Percentiles rank a stretch among this genome's conserved stretches.
These are phyloP conservation scores for Bubo bubo DNA, from an alignment of 2,113 vertebrate species.

Conservation along the genomic window DNA sequence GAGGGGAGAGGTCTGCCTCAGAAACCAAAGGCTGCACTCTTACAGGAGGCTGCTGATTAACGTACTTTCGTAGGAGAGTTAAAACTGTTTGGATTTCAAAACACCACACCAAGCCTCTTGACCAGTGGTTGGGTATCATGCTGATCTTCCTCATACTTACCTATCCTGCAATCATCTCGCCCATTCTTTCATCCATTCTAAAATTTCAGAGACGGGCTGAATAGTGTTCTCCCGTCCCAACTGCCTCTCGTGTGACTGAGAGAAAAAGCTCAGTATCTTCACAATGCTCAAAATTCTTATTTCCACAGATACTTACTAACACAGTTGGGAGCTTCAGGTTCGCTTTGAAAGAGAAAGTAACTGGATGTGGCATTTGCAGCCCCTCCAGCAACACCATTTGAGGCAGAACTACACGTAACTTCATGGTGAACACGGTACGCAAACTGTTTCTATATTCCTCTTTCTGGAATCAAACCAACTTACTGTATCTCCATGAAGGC, in stretches of 20 bases:
- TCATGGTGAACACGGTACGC: neutral
- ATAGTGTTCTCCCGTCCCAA: neutral
- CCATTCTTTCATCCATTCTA: neutral
- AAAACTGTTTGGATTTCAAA: neutral
- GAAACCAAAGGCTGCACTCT: neutral
- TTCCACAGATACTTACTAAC: neutral
- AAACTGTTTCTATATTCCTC: neutral
- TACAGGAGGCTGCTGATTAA: neutral
- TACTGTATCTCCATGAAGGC: neutral
- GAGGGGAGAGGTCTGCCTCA: neutral
- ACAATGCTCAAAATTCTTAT: neutral
- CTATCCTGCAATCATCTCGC: neutral
- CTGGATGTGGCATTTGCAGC: neutral
- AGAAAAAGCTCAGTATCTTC: neutral
- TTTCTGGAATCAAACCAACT: neutral
- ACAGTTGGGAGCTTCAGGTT: neutral
- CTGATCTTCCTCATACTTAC: neutral
- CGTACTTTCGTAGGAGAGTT: neutral
- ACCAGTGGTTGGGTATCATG: neutral
- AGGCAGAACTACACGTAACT: neutral
- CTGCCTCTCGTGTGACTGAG: neutral
- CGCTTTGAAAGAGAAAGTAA: neutral
- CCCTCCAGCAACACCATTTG: neutral
- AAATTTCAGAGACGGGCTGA: neutral
- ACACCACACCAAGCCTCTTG: neutral